Conservation (phyloP, 2,113 vertebrate species). For the Melanocharis versteri region DNA sequence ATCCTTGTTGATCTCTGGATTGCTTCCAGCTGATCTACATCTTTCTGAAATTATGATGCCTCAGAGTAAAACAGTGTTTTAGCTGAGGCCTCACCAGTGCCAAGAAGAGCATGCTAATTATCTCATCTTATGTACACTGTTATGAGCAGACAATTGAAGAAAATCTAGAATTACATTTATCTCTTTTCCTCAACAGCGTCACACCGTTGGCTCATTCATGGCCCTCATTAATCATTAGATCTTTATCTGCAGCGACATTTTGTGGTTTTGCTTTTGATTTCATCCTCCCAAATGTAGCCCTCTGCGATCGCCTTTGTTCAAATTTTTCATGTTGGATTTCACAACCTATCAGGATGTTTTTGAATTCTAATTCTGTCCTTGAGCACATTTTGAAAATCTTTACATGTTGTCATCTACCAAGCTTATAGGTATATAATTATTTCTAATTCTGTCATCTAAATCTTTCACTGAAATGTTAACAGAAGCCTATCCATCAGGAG, state of each 20-base stretch:
- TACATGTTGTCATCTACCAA: neutral
- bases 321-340: neutral
- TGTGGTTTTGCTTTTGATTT: neutral
- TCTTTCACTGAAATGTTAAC: neutral
- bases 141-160: neutral
- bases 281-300: neutral
- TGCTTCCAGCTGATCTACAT: neutral
- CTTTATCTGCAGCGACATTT: neutral
- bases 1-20: neutral
- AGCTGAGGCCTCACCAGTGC: neutral
- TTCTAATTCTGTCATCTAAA: neutral
- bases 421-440: neutral
- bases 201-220: neutral
- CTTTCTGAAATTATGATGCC: neutral
- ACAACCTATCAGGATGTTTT: neutral
- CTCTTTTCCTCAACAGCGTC: neutral
- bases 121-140: neutral
- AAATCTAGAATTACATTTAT: slow-evolving; percentile 1
- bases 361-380: neutral
- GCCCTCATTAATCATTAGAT: neutral
- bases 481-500: neutral
- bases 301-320: accelerated
- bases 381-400: neutral
- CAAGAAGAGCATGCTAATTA: neutral
- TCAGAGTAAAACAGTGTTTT: neutral